These are phyloP conservation scores for Rhagoletis zephyria DNA, from an alignment of 1,140 invertebrate species.

Conservation along the genomic window DNA sequence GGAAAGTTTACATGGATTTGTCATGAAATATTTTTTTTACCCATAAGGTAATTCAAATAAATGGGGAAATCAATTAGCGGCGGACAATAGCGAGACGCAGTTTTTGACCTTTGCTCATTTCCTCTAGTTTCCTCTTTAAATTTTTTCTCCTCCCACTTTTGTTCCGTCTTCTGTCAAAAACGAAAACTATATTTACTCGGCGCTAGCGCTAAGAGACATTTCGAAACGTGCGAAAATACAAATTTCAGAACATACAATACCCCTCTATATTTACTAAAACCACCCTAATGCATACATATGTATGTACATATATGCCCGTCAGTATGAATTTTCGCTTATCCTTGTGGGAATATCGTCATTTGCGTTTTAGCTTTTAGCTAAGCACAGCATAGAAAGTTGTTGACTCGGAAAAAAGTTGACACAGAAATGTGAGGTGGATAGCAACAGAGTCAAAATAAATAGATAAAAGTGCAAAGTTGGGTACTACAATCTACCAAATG, in stretches of 20 bases:
- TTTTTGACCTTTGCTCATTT: background rate
- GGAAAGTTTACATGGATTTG: too few relatives aligned
- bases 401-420: conserved; percentile 26
- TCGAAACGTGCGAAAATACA: too few relatives aligned
- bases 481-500: background rate
- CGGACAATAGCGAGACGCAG: too few relatives aligned
- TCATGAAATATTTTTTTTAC: too few relatives aligned
- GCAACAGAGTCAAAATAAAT: background rate
- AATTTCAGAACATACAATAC: too few relatives aligned
- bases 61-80: too few relatives aligned
- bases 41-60: too few relatives aligned
- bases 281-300: background rate
- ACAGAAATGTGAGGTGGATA: background rate
- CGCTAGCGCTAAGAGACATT: too few relatives aligned
- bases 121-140: background rate
- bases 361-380: conserved; percentile 47
- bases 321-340: conserved; percentile 17
- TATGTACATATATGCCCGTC: background rate
- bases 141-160: background rate
- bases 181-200: too few relatives aligned
- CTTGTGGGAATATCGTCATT: conserved; percentile 32
- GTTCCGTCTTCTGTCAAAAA: background rate
- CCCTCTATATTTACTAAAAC: too few relatives aligned
- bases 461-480: background rate
- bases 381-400: conserved; percentile 28